Conservation (phyloP, 2,888 invertebrate species). For the Meandrusa payeni region DNA sequence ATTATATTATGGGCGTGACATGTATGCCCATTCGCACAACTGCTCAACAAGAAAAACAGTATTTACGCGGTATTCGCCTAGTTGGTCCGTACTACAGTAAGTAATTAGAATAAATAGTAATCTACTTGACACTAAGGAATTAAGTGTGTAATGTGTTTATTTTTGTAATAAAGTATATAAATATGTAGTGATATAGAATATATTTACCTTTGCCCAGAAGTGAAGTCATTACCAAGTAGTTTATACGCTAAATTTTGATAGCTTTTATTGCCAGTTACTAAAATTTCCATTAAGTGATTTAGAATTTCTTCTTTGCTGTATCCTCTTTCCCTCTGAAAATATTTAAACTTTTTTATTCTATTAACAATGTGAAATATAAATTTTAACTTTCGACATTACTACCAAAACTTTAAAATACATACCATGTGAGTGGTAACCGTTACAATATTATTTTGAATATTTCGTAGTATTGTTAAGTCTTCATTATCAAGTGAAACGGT, state of each 20-base stretch:
- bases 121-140: too few relatives aligned
- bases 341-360: slow-evolving; percentile 34
- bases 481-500: slow-evolving; percentile 54
- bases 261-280: slow-evolving; percentile 57
- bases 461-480: slow-evolving; percentile 46
- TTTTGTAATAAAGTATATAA: too few relatives aligned
- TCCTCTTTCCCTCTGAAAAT: slow-evolving; percentile 58
- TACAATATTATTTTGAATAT: slow-evolving; percentile 56
- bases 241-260: slow-evolving; percentile 56
- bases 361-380: too few relatives aligned
- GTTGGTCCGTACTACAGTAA: too few relatives aligned
- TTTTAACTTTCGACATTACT: too few relatives aligned
- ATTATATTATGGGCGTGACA: too few relatives aligned
- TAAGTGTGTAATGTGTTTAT: too few relatives aligned
- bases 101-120: too few relatives aligned
- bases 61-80: too few relatives aligned
- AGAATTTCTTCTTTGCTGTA: slow-evolving; percentile 63
- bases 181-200: too few relatives aligned
- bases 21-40: too few relatives aligned
- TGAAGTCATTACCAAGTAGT: slow-evolving; percentile 42
- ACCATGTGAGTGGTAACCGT: slow-evolving; percentile 58
- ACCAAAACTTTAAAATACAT: slow-evolving; percentile 35
- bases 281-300: slow-evolving; percentile 62
- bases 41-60: too few relatives aligned
- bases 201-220: slow-evolving; percentile 46